Conservation (phyloP, 2,113 vertebrate species). For the Lasiurus cinereus region DNA sequence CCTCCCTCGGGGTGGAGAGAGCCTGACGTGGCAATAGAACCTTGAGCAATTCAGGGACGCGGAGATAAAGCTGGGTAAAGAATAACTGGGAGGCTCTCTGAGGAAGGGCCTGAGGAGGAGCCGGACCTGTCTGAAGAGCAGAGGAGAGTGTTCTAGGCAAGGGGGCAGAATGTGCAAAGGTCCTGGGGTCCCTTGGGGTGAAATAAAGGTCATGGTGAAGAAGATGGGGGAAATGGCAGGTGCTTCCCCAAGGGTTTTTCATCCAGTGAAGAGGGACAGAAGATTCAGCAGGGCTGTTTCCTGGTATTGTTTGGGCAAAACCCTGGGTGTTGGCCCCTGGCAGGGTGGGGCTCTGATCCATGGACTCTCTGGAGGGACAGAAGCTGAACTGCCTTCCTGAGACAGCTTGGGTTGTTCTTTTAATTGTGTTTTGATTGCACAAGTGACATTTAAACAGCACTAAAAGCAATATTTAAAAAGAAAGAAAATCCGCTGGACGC, state of each 20-base stretch:
- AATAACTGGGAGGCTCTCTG: background rate
- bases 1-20: background rate
- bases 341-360: background rate
- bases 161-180: background rate
- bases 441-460: constrained; percentile 55
- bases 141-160: background rate
- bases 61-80: background rate
- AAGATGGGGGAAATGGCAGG: background rate
- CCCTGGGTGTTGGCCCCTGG: fast-evolving
- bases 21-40: background rate
- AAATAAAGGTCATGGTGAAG: background rate
- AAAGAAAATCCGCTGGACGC: constrained; percentile 40
- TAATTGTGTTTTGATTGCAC: constrained; percentile 61
- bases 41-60: background rate
- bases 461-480: constrained; percentile 60
- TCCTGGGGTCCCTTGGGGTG: background rate
- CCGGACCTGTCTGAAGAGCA: background rate
- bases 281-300: background rate
- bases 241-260: background rate
- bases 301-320: constrained; percentile 8
- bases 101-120: background rate
- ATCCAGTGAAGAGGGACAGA: background rate
- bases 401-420: constrained; percentile 25
- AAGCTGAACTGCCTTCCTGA: background rate
- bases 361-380: background rate